Evolutionary conservation across 2,113 vertebrate species (phyloP), one percentile per base, ranked within the genome.

Genomic region (human (Homo sapiens)): DNA sequence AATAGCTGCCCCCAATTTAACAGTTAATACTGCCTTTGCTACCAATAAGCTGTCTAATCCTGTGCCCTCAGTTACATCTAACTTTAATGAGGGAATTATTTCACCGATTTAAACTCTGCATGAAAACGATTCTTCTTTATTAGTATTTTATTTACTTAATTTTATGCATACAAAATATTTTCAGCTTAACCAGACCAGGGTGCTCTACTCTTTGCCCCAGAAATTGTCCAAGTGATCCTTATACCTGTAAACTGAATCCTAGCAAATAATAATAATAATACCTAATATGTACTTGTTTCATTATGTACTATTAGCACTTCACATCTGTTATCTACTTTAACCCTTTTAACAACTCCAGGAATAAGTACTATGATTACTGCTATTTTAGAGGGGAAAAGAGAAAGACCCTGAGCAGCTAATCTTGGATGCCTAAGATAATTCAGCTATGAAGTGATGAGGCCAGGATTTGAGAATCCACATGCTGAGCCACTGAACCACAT

Each of bases 351-450:
- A 93, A 38, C 11, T 59, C 35, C 45, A 61, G 20, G n/a, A 82
- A 7, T 73, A 83, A 68, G 81, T 25, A 90, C 85, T 50, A 8
- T 18, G 73, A 59, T 81, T 40, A 30, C 7, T 87, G 27, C 27
- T 81, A 85, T 70, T 82, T 89, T 81, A 86, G 59, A 95, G 23
- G 68, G 20, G 23, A 96, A 90, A 40, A 92, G 84, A 66, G 17
- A 13, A 70, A 93, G 73, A 23, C 57, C 32, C 43, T 64, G 52
- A 72, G 43, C 14, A 95, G 66, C 40, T 70, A 45, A 48, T 70
- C 86, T 81, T 76, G 43, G 85, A 82, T 93, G 40, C 25, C 30
- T 55, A 85, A 83, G 76, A 45, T 32, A 85, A 85, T 48, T 72
- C 57, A 61, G 12, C n/a, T 72, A n/a, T 11, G 32, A 83, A 82